These are phyloP conservation scores for Aphyosemion australe DNA, from an alignment of 2,113 vertebrate species.

Conservation along the genomic window DNA sequence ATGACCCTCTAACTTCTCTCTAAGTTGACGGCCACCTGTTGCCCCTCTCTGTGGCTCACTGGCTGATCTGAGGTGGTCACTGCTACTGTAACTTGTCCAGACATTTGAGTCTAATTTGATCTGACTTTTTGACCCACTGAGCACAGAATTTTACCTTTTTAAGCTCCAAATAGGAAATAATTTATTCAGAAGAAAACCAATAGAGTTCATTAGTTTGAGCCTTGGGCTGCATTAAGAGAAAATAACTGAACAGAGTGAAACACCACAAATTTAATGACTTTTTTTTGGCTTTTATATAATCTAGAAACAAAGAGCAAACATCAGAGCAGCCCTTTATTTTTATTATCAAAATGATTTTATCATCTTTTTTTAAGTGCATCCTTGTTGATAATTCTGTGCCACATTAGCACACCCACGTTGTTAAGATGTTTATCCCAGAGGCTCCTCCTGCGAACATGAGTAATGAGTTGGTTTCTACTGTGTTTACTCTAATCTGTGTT, in stretches of 20 bases:
- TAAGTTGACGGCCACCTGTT: constrained; percentile 76
- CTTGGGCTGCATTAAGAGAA: constrained; percentile 3
- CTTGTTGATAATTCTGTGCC: constrained; percentile 23
- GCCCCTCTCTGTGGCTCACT: constrained; percentile 45
- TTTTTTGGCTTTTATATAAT: not conserved
- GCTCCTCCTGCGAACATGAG: constrained; percentile 42
- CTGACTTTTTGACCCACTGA: constrained; percentile 52
- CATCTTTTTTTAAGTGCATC: constrained; percentile 12
- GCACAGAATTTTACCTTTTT: constrained; percentile 49
- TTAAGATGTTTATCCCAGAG: constrained; percentile 55
- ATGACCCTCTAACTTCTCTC: constrained; percentile 58
- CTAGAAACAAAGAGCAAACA: not conserved
- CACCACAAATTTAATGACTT: not conserved
- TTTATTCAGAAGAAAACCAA: constrained; percentile 15
- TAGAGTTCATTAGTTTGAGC: constrained; percentile 16
- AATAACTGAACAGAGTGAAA: not conserved
- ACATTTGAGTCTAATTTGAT: constrained; percentile 72
- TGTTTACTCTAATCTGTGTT: constrained; percentile 45
- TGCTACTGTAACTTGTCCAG: constrained; percentile 63
- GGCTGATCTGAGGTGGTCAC: constrained; percentile 49
- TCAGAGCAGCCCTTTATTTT: constrained; percentile 17
- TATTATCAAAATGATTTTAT: constrained; percentile 1
- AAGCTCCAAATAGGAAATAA: constrained; percentile 40
- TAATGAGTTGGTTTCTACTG: constrained; percentile 62
- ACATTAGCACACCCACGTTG: constrained; percentile 43